phyloP scores from a whole-genome alignment of 2,113 vertebrate genomes.

The Tragelaphus imberbis region DNA sequence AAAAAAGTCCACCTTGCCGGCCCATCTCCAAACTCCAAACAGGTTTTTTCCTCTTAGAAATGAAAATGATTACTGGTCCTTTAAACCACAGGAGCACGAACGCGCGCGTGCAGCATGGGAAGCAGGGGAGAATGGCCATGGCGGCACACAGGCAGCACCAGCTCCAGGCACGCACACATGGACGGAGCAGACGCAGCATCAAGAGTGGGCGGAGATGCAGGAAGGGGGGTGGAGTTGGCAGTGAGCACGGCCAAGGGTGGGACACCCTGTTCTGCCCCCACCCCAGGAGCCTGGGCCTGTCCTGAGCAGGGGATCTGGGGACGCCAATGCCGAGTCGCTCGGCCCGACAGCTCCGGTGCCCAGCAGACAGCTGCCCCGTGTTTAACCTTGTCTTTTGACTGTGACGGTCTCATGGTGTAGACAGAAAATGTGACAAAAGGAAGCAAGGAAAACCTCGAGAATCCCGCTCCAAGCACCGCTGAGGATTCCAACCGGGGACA shows the following conservation, averaged over 20 bases:
- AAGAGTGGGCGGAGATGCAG: neutral
- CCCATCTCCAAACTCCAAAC: neutral
- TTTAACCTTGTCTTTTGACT: neutral
- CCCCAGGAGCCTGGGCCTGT: neutral
- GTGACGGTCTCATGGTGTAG: neutral
- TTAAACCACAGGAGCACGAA: neutral
- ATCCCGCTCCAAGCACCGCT: neutral
- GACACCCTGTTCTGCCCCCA: too few species aligned
- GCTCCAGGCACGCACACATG: rapidly evolving
- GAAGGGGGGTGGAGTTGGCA: rapidly evolving
- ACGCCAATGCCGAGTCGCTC: rapidly evolving
- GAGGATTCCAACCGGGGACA: neutral
- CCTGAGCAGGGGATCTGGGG: neutral
- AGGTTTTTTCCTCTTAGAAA: neutral
- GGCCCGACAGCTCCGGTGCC: rapidly evolving
- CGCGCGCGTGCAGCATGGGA: rapidly evolving
- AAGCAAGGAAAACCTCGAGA: neutral
- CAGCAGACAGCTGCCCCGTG: neutral
- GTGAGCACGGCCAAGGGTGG: neutral
- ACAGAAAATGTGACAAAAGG: neutral
- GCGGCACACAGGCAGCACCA: too few species aligned
- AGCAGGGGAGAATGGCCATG: neutral
- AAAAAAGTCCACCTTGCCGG: neutral
- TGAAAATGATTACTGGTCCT: neutral
- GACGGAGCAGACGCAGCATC: rapidly evolving